Evolutionary conservation across 2,113 vertebrate genomes (phyloP), one percentile per base, ranked within the genome.

Genomic region (Echinops telfairi): DNA sequence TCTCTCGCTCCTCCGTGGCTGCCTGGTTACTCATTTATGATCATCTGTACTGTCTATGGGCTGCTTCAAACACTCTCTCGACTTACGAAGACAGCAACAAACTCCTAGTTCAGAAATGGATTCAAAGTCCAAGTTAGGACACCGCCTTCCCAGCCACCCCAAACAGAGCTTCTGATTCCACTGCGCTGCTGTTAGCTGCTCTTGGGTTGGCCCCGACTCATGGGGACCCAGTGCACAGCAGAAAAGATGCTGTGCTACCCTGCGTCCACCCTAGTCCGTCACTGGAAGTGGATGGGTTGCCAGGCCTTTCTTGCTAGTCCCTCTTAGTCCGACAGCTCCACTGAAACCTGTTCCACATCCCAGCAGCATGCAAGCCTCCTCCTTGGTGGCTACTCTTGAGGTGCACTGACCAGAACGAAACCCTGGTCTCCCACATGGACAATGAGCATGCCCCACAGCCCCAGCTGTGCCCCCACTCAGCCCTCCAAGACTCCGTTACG

Each of bases 1-100:
- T 0, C 8, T 6, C 38, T 43, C 14, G 0, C 8, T 6, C 38
- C 14, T 3, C 10, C 25, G 3, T 0, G 2, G 33, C 57, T 38
- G 29, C 33, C 29, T 31, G 12, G 0, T 29, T 8, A n/a, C 11
- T 62, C 29, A 11, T 57, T 27, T 66, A 66, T 31, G 58, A 27
- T 36, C 23, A 40, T 31, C 60, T 29, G 53, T 82, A 81, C 68
- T 31, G 6, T 5, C 23, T 1, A 0, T 2, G 4, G 10, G 29
- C 17, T 58, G 16, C 19, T 33, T 33, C 82, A 70, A 40, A 27
- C 16, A 70, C 1, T 3, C 27, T 33, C 47, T 43, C 43, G 73
- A 25, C 1, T 14, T 29, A 27, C 17, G 17, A 43, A 31, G 23
- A 17, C 1, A 62, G 38, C 0, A 12, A 36, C 11, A 79, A 68